Evolutionary conservation across 2,888 invertebrate genomes (phyloP).

Genomic region (Diadegma fenestrale): DNA sequence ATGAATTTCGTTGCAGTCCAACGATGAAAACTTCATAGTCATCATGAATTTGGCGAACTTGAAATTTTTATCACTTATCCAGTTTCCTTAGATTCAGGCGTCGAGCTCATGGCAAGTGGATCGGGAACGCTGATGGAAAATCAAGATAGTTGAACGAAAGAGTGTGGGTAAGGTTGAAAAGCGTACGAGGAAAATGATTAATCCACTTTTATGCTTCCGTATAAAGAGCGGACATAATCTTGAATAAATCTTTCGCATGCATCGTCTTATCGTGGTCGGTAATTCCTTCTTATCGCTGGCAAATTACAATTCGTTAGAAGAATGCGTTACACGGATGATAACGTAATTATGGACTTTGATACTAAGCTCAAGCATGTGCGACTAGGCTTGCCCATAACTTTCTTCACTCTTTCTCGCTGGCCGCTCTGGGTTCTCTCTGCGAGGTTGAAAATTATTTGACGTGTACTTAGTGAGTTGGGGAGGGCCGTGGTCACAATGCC

Average conservation of each 20-base stretch:
- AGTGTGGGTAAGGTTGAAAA: constrained; percentile 24
- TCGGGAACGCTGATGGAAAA: neutral
- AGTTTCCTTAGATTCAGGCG: too few relatives aligned
- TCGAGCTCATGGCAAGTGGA: neutral
- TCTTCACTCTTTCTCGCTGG: constrained; percentile 6
- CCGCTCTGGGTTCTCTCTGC: constrained; percentile 1
- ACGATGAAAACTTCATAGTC: too few relatives aligned
- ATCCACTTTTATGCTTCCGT: constrained; percentile 15
- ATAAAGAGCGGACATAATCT: constrained; percentile 49
- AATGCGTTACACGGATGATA: constrained; percentile 78
- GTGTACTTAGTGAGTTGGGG: constrained; percentile 4
- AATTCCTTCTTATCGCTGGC: constrained; percentile 77
- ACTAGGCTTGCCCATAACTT: constrained; percentile 29
- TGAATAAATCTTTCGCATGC: constrained; percentile 57
- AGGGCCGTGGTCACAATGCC: neutral
- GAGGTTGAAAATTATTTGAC: constrained; percentile 58
- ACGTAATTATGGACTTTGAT: constrained; percentile 78
- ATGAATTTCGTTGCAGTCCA: too few relatives aligned
- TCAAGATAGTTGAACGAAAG: constrained; percentile 27
- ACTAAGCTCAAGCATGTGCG: constrained; percentile 30
- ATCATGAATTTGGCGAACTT: too few relatives aligned
- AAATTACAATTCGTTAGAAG: constrained; percentile 80
- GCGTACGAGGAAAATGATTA: constrained; percentile 58
- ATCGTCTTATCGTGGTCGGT: constrained; percentile 66
- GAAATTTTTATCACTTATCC: too few relatives aligned